Conservation (phyloP, 2,797 vertebrate genomes). For the Rhinichthys osculus region DNA sequence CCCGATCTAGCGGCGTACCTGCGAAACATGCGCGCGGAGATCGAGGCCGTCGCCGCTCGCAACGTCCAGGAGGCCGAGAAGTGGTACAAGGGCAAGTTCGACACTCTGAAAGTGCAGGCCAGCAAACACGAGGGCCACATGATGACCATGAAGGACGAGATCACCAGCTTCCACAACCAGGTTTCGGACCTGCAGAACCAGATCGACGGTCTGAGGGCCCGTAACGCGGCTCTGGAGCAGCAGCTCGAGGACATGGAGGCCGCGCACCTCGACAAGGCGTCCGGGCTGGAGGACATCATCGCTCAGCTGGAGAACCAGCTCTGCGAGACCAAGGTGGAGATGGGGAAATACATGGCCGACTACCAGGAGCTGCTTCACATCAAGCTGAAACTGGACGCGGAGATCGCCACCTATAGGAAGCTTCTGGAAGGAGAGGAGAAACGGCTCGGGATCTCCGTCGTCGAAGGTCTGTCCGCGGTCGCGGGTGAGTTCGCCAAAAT, state of each 20-base stretch:
- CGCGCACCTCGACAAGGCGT: constrained; percentile 78
- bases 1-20: constrained; percentile 79
- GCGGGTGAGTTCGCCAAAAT: neutral
- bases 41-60: constrained; percentile 79
- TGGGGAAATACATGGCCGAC: constrained; percentile 78
- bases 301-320: constrained; percentile 81
- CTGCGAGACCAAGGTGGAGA: constrained; percentile 81
- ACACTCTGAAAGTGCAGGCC: constrained; percentile 80
- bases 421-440: constrained; percentile 84
- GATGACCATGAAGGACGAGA: constrained; percentile 81
- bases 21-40: constrained; percentile 77
- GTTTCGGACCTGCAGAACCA: constrained; percentile 81
- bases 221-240: constrained; percentile 78
- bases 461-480: constrained; percentile 63
- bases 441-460: constrained; percentile 77
- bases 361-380: constrained; percentile 78
- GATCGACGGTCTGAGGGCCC: constrained; percentile 78
- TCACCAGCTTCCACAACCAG: constrained; percentile 77
- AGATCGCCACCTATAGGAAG: constrained; percentile 87
- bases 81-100: constrained; percentile 87
- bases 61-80: constrained; percentile 86
- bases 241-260: constrained; percentile 84
- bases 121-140: constrained; percentile 80
- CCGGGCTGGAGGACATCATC: constrained; percentile 72
- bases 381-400: constrained; percentile 81